Conservation (phyloP, 2,113 vertebrate species). For the Ctenodactylus gundi region DNA sequence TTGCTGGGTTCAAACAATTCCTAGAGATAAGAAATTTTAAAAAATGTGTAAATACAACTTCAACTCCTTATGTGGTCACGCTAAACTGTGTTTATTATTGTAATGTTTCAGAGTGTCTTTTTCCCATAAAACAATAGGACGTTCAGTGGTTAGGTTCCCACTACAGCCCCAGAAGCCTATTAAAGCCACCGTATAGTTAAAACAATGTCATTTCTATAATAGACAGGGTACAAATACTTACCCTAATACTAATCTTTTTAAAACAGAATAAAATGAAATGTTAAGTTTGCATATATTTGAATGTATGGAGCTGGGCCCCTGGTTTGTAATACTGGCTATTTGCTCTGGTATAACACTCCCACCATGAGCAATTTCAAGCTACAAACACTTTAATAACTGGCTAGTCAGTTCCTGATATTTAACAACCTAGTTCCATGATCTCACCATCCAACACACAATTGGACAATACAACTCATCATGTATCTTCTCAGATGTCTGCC, state of each 20-base stretch:
- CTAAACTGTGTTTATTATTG: not conserved
- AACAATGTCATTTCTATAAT: not conserved
- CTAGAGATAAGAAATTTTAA: not conserved
- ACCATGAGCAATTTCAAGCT: not conserved
- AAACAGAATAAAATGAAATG: not conserved
- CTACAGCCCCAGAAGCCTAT: not conserved
- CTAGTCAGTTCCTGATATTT: not conserved
- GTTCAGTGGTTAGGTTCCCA: not conserved
- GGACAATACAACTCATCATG: accelerated
- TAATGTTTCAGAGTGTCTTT: not conserved
- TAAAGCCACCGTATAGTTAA: not conserved
- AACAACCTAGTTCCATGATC: not conserved
- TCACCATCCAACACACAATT: not conserved
- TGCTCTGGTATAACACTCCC: not conserved
- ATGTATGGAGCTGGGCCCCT: not conserved
- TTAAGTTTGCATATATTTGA: not conserved
- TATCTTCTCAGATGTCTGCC: accelerated
- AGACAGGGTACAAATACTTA: not conserved
- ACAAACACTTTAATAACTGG: not conserved
- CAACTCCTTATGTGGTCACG: not conserved
- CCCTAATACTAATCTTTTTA: not conserved
- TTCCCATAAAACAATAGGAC: not conserved
- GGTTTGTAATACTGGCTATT: not conserved
- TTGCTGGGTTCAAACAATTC: not conserved
- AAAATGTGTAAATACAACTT: not conserved